Conservation (phyloP, 2,888 invertebrate species). For the Adelphocoris suturalis region DNA sequence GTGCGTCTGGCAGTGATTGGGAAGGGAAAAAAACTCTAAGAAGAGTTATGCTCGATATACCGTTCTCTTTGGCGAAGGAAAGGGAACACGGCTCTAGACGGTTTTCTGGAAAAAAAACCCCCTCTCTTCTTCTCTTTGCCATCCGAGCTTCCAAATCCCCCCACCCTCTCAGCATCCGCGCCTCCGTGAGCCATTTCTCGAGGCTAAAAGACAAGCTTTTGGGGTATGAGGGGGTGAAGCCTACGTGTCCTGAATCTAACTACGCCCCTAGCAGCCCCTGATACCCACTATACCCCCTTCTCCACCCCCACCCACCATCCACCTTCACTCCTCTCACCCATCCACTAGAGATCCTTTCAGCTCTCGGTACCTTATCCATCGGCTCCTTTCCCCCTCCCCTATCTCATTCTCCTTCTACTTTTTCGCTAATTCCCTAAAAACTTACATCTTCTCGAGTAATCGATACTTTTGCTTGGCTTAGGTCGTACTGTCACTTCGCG, state of each 20-base stretch:
- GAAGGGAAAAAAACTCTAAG: not conserved
- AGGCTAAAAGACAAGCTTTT: conserved; percentile 75
- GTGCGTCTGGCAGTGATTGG: conserved; percentile 45
- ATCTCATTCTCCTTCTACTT: conserved; percentile 10
- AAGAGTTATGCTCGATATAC: conserved; percentile 34
- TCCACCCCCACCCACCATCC: not conserved
- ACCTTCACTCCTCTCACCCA: conserved; percentile 19
- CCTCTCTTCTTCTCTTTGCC: conserved; percentile 68
- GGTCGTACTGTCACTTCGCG: no score
- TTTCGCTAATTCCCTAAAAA: conserved; percentile 73
- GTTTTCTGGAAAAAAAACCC: conserved; percentile 66
- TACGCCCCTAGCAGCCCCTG: conserved; percentile 22
- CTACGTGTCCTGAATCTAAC: conserved; percentile 74
- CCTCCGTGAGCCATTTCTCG: conserved; percentile 74
- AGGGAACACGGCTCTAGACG: conserved; percentile 73
- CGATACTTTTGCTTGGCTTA: conserved; percentile 66
- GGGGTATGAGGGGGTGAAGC: conserved; percentile 67
- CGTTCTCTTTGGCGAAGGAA: conserved; percentile 17
- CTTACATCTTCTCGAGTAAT: conserved; percentile 71
- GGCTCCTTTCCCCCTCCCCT: conserved; percentile 30
- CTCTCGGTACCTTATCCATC: conserved; percentile 62
- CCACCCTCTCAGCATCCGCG: conserved; percentile 14
- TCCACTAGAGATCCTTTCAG: conserved; percentile 13
- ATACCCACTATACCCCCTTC: conserved; percentile 11
- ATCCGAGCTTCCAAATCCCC: conserved; percentile 51